Evolutionary conservation across 2,888 invertebrate genomes (phyloP).

Genomic region (Ischnura elegans): DNA sequence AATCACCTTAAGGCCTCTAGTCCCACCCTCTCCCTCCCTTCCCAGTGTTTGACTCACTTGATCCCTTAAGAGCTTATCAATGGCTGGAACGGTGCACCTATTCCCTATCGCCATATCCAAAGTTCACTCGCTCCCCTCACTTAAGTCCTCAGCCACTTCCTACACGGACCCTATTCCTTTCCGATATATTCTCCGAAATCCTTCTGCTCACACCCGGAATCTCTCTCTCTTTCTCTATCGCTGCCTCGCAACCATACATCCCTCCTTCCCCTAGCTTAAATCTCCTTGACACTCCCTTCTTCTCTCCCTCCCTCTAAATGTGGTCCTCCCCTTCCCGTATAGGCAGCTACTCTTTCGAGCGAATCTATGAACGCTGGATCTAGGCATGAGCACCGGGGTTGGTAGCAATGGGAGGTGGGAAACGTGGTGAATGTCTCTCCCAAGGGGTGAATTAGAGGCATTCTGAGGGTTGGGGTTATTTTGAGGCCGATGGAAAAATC

Average conservation of each 20-base stretch:
- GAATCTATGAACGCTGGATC: constrained; percentile 28
- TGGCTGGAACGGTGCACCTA: not conserved
- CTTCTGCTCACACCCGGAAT: not conserved
- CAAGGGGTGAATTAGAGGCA: not conserved
- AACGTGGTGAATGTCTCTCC: not conserved
- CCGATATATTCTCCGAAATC: constrained; percentile 20
- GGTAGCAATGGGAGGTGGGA: not conserved
- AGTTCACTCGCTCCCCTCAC: not conserved
- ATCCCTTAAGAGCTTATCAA: not conserved
- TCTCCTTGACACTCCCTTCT: not conserved
- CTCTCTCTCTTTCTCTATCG: not conserved
- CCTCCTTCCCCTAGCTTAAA: not conserved
- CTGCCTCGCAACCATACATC: not conserved
- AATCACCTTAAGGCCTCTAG: not conserved
- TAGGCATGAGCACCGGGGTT: constrained; percentile 46
- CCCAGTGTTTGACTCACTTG: not conserved
- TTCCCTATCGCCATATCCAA: not conserved
- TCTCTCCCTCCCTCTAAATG: not conserved
- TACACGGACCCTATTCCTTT: constrained; percentile 12
- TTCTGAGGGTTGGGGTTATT: not conserved
- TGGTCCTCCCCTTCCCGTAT: not conserved
- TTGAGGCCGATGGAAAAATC: not conserved
- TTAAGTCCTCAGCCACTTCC: not conserved
- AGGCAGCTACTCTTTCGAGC: constrained; percentile 24
- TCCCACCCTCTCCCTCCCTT: too few relatives aligned